Evolutionary conservation across 2,888 invertebrate genomes (phyloP).

Genomic region (Eledona agricola): DNA sequence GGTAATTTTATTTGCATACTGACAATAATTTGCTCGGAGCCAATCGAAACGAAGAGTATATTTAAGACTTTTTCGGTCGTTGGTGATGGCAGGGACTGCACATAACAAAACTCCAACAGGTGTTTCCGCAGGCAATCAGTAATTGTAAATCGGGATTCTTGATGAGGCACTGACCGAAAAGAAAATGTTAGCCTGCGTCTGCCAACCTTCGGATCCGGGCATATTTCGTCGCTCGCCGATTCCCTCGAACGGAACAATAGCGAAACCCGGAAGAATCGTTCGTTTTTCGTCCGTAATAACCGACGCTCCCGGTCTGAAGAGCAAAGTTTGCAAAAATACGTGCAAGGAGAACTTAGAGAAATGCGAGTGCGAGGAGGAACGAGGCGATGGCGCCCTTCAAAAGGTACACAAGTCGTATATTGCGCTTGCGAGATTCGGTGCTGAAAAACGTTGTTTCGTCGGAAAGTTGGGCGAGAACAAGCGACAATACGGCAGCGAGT

Average conservation of each 20-base stretch:
- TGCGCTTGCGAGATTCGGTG: no score
- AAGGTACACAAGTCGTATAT: no score
- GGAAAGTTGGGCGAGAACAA: no score
- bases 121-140: slow-evolving; percentile 32
- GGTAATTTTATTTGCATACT: no score
- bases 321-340: no score
- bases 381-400: no score
- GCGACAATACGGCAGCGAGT: no score
- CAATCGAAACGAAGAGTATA: no score
- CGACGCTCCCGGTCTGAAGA: slow-evolving; percentile 42
- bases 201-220: slow-evolving; percentile 71
- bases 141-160: slow-evolving; percentile 28
- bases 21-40: no score
- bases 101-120: slow-evolving; percentile 38
- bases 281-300: slow-evolving; percentile 50
- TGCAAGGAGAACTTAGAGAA: no score
- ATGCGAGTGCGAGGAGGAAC: no score
- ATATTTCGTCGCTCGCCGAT: slow-evolving; percentile 67
- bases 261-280: slow-evolving; percentile 53
- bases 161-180: slow-evolving; percentile 26
- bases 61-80: no score
- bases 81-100: neutral
- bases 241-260: slow-evolving; percentile 56
- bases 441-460: neutral
- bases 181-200: slow-evolving; percentile 76